These are phyloP conservation scores for Caenorhabditis sp. DNA, from an alignment of 2,888 invertebrate genomes.

Conservation along the genomic window DNA sequence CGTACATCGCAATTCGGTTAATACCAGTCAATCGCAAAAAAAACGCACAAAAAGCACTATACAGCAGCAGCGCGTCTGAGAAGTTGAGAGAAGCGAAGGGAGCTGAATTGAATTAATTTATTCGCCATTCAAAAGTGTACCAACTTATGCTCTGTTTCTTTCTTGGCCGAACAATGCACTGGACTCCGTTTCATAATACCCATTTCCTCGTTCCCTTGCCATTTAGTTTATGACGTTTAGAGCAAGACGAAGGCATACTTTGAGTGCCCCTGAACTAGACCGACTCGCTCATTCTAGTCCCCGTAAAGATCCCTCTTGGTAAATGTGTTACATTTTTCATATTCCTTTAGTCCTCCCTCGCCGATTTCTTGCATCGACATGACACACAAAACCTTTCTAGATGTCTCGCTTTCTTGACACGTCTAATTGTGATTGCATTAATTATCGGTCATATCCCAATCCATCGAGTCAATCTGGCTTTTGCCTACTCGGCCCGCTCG, in stretches of 20 bases:
- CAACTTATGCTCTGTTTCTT: constrained; percentile 2
- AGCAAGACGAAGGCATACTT: constrained; percentile 7
- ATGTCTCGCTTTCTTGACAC: constrained; percentile 59
- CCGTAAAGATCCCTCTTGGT: constrained; percentile 26
- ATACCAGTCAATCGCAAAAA: background rate
- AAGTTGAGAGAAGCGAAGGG: background rate
- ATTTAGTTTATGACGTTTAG: background rate
- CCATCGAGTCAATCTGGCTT: constrained; percentile 34
- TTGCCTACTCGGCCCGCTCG: too few species aligned
- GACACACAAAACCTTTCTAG: constrained; percentile 53
- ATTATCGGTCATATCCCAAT: constrained; percentile 60
- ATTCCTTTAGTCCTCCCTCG: constrained; percentile 28
- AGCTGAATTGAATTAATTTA: constrained; percentile 3
- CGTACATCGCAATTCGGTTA: background rate
- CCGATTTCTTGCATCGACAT: constrained; percentile 23
- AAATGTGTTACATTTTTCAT: constrained; percentile 50
- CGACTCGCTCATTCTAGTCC: constrained; percentile 12
- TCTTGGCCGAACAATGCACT: constrained; percentile 1
- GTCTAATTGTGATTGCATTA: constrained; percentile 65
- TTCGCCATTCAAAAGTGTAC: background rate
- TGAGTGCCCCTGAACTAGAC: constrained; percentile 45
- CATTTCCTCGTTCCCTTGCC: constrained; percentile 28
- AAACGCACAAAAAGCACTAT: constrained; percentile 2
- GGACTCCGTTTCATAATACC: constrained; percentile 6
- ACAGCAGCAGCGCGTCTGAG: background rate